phyloP scores from a whole-genome alignment of 1,140 invertebrate genomes.

The Steinernema feltiae region DNA sequence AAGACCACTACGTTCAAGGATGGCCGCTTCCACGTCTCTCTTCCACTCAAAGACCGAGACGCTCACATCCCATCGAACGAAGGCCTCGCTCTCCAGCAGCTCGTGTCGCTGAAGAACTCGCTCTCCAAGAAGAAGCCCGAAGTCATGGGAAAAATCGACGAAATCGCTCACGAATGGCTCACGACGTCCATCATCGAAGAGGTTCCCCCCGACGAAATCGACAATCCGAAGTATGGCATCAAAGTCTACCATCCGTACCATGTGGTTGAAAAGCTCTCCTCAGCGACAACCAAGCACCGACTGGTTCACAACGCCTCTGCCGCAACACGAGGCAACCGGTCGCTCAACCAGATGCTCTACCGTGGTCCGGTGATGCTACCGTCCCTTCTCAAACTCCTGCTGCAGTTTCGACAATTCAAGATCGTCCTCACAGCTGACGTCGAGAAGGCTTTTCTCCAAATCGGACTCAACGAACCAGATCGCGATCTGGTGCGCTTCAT shows the following conservation, averaged over 20 bases:
- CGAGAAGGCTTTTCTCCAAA: slow-evolving; percentile 33
- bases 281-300: slow-evolving; percentile 53
- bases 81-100: not conserved
- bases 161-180: not conserved
- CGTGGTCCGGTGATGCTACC: slow-evolving; percentile 23
- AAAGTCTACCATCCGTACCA: not conserved
- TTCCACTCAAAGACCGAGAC: not conserved
- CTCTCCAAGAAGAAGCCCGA: not conserved
- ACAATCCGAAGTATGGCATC: not conserved
- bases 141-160: not conserved
- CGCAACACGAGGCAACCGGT: slow-evolving; percentile 38
- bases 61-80: not conserved
- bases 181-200: not conserved
- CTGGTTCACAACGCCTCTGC: slow-evolving; percentile 58
- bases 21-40: not conserved
- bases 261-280: not conserved
- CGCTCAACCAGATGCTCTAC: slow-evolving; percentile 54
- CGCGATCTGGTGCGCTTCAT: slow-evolving; percentile 30
- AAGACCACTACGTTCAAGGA: not conserved
- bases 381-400: slow-evolving; percentile 2
- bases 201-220: not conserved
- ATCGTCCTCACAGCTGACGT: slow-evolving; percentile 30
- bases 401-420: slow-evolving; percentile 16
- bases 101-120: not conserved
- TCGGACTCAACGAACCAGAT: slow-evolving; percentile 18